Conservation (phyloP, 2,797 vertebrate species). For the Pantherophis alleghaniensis region DNA sequence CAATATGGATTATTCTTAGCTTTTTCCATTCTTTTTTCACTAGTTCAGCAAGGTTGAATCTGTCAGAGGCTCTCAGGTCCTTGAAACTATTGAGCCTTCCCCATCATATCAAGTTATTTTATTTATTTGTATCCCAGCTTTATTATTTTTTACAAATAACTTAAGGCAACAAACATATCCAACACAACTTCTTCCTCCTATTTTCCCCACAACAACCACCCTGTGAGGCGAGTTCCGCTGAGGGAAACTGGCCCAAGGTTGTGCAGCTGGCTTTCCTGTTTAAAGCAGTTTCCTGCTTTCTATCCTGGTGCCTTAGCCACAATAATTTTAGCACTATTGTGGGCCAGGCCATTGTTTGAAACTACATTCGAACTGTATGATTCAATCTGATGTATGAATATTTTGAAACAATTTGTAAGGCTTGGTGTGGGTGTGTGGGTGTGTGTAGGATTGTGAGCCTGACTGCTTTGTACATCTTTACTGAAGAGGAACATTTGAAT, state of each 20-base stretch:
- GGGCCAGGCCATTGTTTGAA: neutral
- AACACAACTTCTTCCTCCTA: neutral
- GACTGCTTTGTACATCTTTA: neutral
- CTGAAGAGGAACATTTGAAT: neutral
- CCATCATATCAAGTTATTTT: neutral
- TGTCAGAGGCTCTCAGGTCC: neutral
- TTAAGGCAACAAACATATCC: neutral
- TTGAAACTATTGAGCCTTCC: neutral
- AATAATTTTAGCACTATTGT: neutral
- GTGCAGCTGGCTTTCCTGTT: too few species aligned
- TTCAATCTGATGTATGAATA: neutral
- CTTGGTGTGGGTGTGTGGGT: too few species aligned
- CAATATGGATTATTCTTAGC: neutral
- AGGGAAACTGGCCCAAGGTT: neutral
- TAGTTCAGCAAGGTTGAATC: neutral
- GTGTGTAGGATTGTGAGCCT: neutral
- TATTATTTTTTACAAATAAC: neutral
- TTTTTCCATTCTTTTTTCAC: neutral
- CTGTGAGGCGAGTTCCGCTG: neutral
- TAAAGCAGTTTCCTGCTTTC: neutral
- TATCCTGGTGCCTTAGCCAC: neutral
- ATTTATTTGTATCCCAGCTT: neutral
- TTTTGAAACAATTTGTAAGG: neutral
- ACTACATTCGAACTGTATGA: neutral
- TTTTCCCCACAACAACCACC: neutral